phyloP scores from a whole-genome alignment of 2,797 vertebrate genomes.

The Psittacula echo region DNA sequence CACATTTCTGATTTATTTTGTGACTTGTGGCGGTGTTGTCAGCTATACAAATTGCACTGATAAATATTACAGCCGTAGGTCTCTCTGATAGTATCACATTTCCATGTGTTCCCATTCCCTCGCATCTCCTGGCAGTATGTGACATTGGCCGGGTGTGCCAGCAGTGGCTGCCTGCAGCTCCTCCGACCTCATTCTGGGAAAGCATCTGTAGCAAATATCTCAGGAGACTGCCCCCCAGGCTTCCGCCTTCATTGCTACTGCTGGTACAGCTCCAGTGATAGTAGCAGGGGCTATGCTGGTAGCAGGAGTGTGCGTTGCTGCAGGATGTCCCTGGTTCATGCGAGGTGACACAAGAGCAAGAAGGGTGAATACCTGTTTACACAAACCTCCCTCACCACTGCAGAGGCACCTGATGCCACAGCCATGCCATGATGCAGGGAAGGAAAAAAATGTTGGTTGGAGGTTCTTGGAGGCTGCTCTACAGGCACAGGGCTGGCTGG shows the following conservation, averaged over 20 bases:
- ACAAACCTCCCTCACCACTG: background rate
- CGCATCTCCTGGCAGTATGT: background rate
- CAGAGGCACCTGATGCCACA: background rate
- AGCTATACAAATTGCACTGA: background rate
- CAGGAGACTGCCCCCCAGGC: background rate
- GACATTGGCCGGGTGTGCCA: background rate
- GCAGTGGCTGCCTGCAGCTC: background rate
- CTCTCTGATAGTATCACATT: background rate
- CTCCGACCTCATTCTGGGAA: slow-evolving; percentile 1
- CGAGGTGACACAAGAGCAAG: background rate
- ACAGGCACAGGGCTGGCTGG: background rate
- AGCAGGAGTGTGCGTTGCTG: background rate
- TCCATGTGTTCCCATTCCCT: background rate
- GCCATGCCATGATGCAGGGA: accelerated
- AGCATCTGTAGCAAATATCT: background rate
- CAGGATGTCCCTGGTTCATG: background rate
- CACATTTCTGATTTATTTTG: background rate
- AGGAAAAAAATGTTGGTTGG: background rate
- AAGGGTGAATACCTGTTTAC: background rate
- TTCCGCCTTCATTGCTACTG: background rate
- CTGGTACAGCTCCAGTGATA: background rate
- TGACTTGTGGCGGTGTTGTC: background rate
- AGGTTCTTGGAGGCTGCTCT: background rate
- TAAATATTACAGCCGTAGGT: background rate
- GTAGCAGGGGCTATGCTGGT: background rate